A percentile compares a stretch with the other conserved stretches of the same genome.
These are phyloP conservation scores for Lasioglossum vierecki DNA, from an alignment of 2,888 invertebrate genomes.

Conservation along the genomic window DNA sequence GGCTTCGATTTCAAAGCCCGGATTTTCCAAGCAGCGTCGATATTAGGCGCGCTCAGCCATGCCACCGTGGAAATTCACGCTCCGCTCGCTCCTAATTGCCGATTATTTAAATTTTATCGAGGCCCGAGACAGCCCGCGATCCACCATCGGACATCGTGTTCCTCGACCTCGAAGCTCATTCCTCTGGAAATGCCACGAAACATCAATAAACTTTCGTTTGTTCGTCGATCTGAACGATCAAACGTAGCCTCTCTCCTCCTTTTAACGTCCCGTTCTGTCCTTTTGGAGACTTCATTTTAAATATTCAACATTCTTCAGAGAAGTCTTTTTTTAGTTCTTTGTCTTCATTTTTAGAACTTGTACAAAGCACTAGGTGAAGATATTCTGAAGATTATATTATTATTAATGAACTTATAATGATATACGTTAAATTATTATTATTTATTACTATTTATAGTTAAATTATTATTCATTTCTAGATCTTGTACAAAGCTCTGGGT, in stretches of 20 bases:
- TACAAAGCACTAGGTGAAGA: background rate
- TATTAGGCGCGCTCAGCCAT: constrained; percentile 32
- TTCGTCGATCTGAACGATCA: background rate
- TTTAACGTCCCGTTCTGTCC: background rate
- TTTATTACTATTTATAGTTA: too few relatives aligned
- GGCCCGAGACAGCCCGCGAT: background rate
- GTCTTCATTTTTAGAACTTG: background rate
- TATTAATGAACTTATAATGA: background rate
- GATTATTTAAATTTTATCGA: constrained; percentile 70
- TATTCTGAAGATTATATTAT: background rate
- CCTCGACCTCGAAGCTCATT: background rate
- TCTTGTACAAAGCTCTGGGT: background rate
- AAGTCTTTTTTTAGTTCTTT: background rate
- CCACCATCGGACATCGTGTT: background rate
- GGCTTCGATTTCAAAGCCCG: constrained; percentile 19
- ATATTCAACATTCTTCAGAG: background rate
- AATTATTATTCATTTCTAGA: background rate
- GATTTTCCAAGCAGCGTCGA: constrained; percentile 23
- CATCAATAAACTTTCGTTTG: constrained; percentile 1
- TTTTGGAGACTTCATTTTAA: background rate
- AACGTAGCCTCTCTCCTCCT: background rate
- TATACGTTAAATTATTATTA: background rate
- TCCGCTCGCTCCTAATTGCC: constrained; percentile 58
- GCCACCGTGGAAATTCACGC: constrained; percentile 56
- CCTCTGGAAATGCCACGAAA: constrained; percentile 8